Evolutionary conservation across 2,888 invertebrate genomes (phyloP).

Genomic region (Nomada fabriciana): DNA sequence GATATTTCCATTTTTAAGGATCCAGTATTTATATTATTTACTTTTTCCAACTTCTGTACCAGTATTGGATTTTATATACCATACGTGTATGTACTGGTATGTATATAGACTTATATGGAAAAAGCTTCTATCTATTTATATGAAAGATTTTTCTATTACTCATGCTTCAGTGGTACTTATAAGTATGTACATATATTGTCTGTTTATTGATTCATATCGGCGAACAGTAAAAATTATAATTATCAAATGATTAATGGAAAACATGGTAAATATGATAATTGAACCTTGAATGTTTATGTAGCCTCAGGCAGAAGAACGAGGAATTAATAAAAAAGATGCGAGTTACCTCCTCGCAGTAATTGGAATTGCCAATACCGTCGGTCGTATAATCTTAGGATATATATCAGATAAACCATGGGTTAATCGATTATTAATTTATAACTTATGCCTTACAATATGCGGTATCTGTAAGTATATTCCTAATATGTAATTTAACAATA

Average conservation of each 20-base stretch:
- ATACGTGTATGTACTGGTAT: slow-evolving; percentile 92
- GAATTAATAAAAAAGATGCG: slow-evolving; percentile 84
- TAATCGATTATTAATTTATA: slow-evolving; percentile 96
- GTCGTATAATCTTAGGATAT: slow-evolving; percentile 94
- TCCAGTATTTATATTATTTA: slow-evolving; percentile 94
- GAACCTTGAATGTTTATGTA: slow-evolving; percentile 61
- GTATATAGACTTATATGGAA: slow-evolving; percentile 54
- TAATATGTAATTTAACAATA: not conserved
- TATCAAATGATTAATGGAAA: not conserved
- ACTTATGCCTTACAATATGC: slow-evolving; percentile 93
- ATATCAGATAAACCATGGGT: slow-evolving; percentile 95
- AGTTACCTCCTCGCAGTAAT: slow-evolving; percentile 92
- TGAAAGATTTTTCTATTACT: not conserved
- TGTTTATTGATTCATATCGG: not conserved
- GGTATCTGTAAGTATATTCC: slow-evolving; percentile 90
- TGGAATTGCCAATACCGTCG: slow-evolving; percentile 95
- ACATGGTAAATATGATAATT: not conserved
- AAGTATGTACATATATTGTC: not conserved
- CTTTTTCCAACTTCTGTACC: slow-evolving; percentile 96
- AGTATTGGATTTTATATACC: slow-evolving; percentile 98
- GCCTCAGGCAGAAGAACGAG: slow-evolving; percentile 89
- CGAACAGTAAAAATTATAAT: not conserved
- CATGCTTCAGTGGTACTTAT: not conserved
- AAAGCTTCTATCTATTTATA: not conserved
- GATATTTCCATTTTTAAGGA: slow-evolving; percentile 94